phyloP scores from a whole-genome alignment of 1,140 invertebrate species.

The Laodelphax striatellus region DNA sequence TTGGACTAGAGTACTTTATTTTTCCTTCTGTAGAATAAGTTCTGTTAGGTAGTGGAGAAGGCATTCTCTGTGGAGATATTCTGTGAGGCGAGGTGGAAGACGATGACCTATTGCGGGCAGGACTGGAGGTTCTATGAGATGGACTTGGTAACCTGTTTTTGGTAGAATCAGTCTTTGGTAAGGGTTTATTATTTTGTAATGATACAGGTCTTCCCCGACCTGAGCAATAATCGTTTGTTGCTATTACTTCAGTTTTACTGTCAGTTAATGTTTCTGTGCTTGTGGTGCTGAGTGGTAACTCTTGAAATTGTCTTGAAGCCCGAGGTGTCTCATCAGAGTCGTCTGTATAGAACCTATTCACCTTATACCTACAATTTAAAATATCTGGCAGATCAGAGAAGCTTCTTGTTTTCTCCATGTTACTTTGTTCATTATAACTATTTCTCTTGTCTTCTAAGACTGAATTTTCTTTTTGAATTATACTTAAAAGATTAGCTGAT shows the following conservation, averaged over 20 bases:
- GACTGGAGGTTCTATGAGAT: background rate
- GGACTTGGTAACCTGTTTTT: conserved; percentile 1
- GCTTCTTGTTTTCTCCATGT: conserved; percentile 30
- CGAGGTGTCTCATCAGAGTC: conserved; percentile 8
- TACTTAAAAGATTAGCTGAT: conserved; percentile 65
- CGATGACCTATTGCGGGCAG: too few species aligned
- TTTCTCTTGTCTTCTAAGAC: conserved; percentile 17
- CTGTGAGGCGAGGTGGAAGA: too few species aligned
- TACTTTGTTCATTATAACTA: conserved; percentile 13
- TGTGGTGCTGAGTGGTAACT: conserved; percentile 13
- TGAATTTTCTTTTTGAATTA: conserved; percentile 25
- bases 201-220: background rate
- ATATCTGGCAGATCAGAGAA: conserved; percentile 26
- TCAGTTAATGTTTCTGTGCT: conserved; percentile 23
- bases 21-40: too few species aligned
- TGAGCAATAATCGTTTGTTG: background rate
- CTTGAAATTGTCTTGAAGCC: background rate
- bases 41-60: too few species aligned
- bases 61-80: too few species aligned
- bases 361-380: conserved; percentile 2
- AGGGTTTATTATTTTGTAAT: background rate
- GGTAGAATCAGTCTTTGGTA: background rate
- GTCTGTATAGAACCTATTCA: background rate
- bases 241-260: conserved; percentile 14
- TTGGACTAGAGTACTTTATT: too few species aligned